phyloP scores from a whole-genome alignment of 2,888 invertebrate genomes.

The Eupeodes luniger region DNA sequence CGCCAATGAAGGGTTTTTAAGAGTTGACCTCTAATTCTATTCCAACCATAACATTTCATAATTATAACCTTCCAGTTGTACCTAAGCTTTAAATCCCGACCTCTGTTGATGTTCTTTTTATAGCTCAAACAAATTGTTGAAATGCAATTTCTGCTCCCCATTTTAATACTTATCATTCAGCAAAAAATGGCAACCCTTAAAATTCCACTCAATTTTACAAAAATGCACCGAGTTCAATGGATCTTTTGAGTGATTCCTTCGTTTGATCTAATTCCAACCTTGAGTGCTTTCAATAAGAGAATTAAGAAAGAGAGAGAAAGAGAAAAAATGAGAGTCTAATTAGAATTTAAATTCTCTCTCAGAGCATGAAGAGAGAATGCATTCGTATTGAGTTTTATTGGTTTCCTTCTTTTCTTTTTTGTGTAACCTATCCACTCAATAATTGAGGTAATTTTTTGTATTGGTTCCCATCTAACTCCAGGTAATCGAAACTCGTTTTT shows the following conservation, averaged over 20 bases:
- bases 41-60: no score
- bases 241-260: slow-evolving; percentile 21
- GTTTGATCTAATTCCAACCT: neutral
- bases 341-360: neutral
- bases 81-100: no score
- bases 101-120: no score
- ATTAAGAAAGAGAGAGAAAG: no score
- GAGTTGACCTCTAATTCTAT: no score
- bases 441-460: slow-evolving; percentile 55
- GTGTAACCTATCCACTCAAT: slow-evolving; percentile 63
- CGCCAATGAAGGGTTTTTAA: no score
- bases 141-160: neutral
- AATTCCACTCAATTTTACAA: neutral
- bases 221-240: slow-evolving; percentile 21
- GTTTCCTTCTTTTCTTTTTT: slow-evolving; percentile 2
- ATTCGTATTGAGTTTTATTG: neutral
- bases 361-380: neutral
- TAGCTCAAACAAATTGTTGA: no score
- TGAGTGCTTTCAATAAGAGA: slow-evolving; percentile 2
- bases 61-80: no score
- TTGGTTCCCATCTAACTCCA: slow-evolving; percentile 45
- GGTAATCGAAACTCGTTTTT: slow-evolving; percentile 73
- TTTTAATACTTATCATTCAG: neutral
- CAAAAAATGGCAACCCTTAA: slow-evolving; percentile 30
- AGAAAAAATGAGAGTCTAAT: neutral